A percentile compares a stretch with the other conserved stretches of the same genome.
These are phyloP conservation scores for Leptinotarsa rubiginosa DNA, from an alignment of 2,888 invertebrate genomes.

Conservation along the genomic window DNA sequence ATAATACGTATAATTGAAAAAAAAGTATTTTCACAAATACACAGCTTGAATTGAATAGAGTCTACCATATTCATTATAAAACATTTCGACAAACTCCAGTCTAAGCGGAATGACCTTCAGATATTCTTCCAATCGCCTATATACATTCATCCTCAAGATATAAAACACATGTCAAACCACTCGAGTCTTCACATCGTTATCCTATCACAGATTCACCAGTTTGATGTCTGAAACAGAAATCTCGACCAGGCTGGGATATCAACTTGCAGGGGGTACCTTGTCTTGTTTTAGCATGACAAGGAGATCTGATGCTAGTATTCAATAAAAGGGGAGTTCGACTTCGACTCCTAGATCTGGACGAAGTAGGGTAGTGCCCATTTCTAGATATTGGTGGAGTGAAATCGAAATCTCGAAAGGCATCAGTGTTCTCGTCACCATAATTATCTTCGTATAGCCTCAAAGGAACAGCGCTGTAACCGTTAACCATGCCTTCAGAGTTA, in stretches of 20 bases:
- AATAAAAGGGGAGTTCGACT: slow-evolving; percentile 61
- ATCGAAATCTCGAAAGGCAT: slow-evolving; percentile 47
- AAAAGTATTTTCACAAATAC: no score
- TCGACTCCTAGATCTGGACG: slow-evolving; percentile 58
- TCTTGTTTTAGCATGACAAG: slow-evolving; percentile 61
- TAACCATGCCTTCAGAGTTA: slow-evolving; percentile 2
- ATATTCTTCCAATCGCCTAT: neutral
- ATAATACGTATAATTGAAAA: no score
- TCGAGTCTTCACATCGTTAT: slow-evolving; percentile 26
- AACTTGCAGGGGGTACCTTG: slow-evolving; percentile 63
- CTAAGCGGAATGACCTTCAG: neutral
- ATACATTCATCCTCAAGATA: neutral
- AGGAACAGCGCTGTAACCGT: slow-evolving; percentile 4
- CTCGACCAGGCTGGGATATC: slow-evolving; percentile 57
- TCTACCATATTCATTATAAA: neutral
- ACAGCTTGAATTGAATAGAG: no score
- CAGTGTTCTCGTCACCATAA: slow-evolving; percentile 38
- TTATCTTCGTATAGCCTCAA: slow-evolving; percentile 26
- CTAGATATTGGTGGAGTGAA: slow-evolving; percentile 61
- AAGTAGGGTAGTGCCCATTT: slow-evolving; percentile 48
- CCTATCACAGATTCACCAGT: slow-evolving; percentile 62
- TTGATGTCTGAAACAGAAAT: slow-evolving; percentile 63
- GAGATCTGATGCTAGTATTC: slow-evolving; percentile 51
- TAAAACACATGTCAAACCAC: neutral
- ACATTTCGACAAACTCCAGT: neutral